Conservation (phyloP, 2,113 vertebrate species). For the Onychostruthus taczanowskii region DNA sequence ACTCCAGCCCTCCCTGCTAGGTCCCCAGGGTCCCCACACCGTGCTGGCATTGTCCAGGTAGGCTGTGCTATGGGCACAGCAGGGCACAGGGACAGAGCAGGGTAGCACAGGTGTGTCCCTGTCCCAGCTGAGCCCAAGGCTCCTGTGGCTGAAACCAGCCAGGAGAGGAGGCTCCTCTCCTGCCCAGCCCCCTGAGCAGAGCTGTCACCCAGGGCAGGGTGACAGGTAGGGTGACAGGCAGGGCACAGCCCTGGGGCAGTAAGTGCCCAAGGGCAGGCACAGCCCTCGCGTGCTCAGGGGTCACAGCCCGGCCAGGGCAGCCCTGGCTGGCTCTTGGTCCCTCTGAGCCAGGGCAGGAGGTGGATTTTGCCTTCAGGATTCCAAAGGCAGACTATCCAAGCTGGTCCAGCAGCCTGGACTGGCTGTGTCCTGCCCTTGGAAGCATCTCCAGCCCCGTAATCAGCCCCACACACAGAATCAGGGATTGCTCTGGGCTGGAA, state of each 20-base stretch:
- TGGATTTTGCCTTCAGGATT: not conserved
- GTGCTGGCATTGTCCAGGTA: not conserved
- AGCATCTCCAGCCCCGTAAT: not conserved
- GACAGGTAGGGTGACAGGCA: not conserved
- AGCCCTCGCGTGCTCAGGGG: not conserved
- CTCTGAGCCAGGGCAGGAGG: not conserved
- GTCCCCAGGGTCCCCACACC: no score
- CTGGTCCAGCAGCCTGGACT: not conserved
- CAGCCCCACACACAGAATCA: not conserved
- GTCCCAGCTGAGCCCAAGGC: not conserved
- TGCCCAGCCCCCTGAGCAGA: fast-evolving
- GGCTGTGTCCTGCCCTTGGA: not conserved
- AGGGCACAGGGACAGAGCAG: not conserved
- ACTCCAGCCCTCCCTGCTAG: not conserved
- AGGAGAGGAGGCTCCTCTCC: not conserved
- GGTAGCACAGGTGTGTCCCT: not conserved
- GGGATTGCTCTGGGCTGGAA: not conserved
- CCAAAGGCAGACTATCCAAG: not conserved
- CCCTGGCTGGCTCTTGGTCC: not conserved
- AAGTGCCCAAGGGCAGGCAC: not conserved
- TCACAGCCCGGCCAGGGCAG: not conserved
- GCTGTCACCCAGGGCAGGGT: not conserved
- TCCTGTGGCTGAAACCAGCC: not conserved
- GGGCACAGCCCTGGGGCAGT: not conserved
- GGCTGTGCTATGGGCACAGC: not conserved